Evolutionary conservation across 1,140 invertebrate species (phyloP).

Genomic region (Eurytemora carolleeae): DNA sequence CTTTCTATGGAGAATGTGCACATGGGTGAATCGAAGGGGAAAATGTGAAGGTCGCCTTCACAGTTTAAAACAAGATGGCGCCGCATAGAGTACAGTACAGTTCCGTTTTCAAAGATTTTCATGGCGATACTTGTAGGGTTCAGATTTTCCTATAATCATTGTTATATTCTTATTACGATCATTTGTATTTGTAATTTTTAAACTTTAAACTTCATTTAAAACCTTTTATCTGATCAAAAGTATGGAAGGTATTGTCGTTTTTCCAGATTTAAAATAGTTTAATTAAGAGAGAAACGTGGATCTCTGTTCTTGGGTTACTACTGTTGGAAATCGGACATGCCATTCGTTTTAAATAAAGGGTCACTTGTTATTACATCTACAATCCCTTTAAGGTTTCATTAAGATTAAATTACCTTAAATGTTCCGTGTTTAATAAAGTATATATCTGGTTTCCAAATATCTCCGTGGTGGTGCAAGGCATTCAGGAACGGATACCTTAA

Average conservation of each 20-base stretch:
- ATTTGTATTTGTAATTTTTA: no score
- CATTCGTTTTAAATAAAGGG: no score
- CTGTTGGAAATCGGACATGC: no score
- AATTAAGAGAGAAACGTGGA: no score
- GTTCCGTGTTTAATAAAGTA: conserved; percentile 89
- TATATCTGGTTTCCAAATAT: conserved; percentile 75
- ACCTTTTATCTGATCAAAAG: no score
- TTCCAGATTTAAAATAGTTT: no score
- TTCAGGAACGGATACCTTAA: not conserved
- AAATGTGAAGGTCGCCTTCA: conserved; percentile 75
- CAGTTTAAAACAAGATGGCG: conserved; percentile 74
- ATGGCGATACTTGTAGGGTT: conserved; percentile 74
- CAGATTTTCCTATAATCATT: conserved; percentile 40
- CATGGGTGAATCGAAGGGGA: conserved; percentile 80
- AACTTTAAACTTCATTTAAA: no score
- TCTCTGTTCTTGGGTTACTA: no score
- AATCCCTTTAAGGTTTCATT: no score
- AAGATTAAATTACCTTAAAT: conserved; percentile 57
- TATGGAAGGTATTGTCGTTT: no score
- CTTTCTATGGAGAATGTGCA: conserved; percentile 87
- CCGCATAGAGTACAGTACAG: conserved; percentile 73
- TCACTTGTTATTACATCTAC: no score
- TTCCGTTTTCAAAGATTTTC: conserved; percentile 70
- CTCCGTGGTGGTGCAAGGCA: conserved; percentile 42
- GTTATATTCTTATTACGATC: no score